Evolutionary conservation across 2,113 vertebrate species (phyloP).

Genomic region (Pollimyrus isidori): DNA sequence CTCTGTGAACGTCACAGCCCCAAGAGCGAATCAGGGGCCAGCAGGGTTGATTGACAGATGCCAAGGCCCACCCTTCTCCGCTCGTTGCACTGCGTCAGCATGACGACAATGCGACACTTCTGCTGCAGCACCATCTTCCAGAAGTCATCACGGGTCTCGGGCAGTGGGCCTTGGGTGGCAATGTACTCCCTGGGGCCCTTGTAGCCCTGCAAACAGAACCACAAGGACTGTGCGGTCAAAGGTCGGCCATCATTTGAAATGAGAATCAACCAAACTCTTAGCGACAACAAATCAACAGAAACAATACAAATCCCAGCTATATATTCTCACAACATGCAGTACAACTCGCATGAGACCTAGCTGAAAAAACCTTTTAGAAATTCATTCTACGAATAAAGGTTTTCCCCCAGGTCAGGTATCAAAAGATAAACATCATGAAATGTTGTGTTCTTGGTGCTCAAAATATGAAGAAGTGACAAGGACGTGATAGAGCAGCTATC

Average conservation of each 20-base stretch:
- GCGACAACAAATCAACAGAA: background rate
- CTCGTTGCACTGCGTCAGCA: conserved; percentile 95
- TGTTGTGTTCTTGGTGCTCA: background rate
- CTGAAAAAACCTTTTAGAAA: background rate
- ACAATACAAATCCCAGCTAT: background rate
- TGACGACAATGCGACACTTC: conserved; percentile 79
- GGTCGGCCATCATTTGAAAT: background rate
- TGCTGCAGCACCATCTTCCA: conserved; percentile 97
- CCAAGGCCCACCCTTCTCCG: conserved; percentile 56
- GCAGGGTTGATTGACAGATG: background rate
- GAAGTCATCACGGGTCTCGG: conserved; percentile 91
- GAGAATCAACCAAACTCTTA: background rate
- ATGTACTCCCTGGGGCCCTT: conserved; percentile 83
- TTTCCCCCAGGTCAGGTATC: background rate
- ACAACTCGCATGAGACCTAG: background rate
- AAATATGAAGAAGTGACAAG: background rate
- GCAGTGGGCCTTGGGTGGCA: conserved; percentile 89
- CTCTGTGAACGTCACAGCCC: no score
- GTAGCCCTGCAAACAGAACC: conserved; percentile 68
- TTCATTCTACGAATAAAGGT: background rate
- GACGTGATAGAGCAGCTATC: background rate
- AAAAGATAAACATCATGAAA: background rate
- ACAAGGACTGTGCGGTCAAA: background rate
- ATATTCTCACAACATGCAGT: background rate
- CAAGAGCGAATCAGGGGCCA: background rate